Evolutionary conservation across 2,113 vertebrate genomes (phyloP), one percentile per base, ranked within the genome.

Genomic region (Triplophysa dalaica): DNA sequence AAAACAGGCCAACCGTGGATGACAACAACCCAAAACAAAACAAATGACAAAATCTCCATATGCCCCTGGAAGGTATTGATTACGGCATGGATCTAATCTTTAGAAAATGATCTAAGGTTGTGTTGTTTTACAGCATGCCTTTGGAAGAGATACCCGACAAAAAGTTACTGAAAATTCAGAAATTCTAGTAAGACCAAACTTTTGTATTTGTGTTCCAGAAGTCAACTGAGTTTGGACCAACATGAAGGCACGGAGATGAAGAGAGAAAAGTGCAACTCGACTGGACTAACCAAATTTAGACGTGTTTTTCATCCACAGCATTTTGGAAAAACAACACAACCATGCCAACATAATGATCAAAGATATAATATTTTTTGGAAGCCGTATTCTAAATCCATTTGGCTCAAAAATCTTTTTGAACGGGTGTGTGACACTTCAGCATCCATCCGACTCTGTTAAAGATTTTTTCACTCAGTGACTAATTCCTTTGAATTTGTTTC

Each of bases 11-110:
- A 67, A 65, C 43, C 60, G 19, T 58, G 9, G 21, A 68, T 54
- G 62, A 65, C 61, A 26, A 54, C 78, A 74, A 74, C 50, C 48
- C 12, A 43, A 56, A 80, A 73, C 45, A 65, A 65, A 64, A 74
- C 61, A 65, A 74, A 74, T 50, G 54, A 66, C 69, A 80, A 66
- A 21, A 50, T 45, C 70, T 72, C 21, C 21, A 24, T 22, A 54
- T 65, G 9, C 22, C 43, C 29, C 68, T 48, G 29, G n/a, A 56
- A 26, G 12, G n/a, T 52, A 74, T 64, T n/a, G 70, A 58, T 52
- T 24, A 22, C 21, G 45, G 45, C 24, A 41, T 66, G 33, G 73
- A 19, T 80, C 62, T 58, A 4, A 80, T 66, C 62, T 60, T 16
- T 48, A 38, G 63, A 80, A 45, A 43, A 43, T 74, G 43, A 3